Base-by-base conservation (phyloP, 2,888 invertebrate species). In the Clanis bilineata region DNA sequence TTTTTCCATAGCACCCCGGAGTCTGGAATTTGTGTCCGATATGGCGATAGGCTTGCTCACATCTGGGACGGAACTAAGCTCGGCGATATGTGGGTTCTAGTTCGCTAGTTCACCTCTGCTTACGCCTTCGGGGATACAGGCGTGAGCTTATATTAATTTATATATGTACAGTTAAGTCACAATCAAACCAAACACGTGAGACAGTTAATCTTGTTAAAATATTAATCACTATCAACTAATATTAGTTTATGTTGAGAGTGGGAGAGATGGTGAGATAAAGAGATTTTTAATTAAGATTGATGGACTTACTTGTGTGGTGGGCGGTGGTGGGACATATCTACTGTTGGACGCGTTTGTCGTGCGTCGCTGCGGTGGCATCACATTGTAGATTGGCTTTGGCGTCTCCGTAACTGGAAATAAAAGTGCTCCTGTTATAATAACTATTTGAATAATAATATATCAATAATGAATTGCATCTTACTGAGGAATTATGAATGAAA, bases 381-480 rank as follows among this genome's bases (percentile, higher is more conserved):
- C 93, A 73, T 94, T 94, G 79, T 93, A 93, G 67, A 95, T 94
- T 10, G 94, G 94, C 73, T 89, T 86, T 59, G 93, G 92, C 28
- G 92, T 93, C 64, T 93, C 77, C 25, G 94, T 93, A 73, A 94
- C 94, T 94, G 85, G 12, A 80, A 81, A 59, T 18, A 64, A 59
- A 25, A 39, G 28, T 61, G 62, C 60, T 4, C 59, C 54, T 62
- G 60, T 64, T 15, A 10, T 12, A 7, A 25, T 44, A 3, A 10
- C 21, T 36, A 36, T 32, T 9, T 32, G 9, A 1, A 7, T 7
- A n/a, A n/a, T n/a, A n/a, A n/a, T n/a, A n/a, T n/a, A n/a, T n/a
- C n/a, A n/a, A n/a, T n/a, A n/a, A n/a, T n/a, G n/a, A n/a, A n/a
- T n/a, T n/a, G n/a, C n/a, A n/a, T n/a, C n/a, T n/a, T n/a, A n/a